These are phyloP conservation scores for Oreochromis niloticus DNA, from an alignment of 2,113 vertebrate species.

Conservation along the genomic window DNA sequence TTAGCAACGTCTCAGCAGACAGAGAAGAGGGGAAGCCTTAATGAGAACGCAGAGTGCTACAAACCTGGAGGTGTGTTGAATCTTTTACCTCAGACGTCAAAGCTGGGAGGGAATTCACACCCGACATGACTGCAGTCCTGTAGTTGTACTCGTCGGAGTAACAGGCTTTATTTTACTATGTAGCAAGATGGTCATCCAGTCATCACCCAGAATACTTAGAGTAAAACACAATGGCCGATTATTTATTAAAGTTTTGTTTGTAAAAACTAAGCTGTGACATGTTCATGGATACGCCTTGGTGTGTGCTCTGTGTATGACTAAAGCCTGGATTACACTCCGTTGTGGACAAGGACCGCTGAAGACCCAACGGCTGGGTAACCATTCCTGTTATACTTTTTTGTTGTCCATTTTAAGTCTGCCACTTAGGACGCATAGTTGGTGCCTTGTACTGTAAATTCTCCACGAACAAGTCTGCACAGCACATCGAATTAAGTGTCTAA, in stretches of 20 bases:
- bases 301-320: not conserved
- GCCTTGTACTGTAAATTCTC: not conserved
- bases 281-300: not conserved
- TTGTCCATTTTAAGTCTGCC: not conserved
- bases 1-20: not conserved
- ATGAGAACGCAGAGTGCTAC: not conserved
- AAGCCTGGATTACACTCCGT: not conserved
- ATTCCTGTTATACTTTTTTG: not conserved
- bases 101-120: not conserved
- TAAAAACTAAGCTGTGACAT: not conserved
- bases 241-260: not conserved
- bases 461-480: not conserved
- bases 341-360: not conserved
- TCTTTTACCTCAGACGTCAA: not conserved
- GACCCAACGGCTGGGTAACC: not conserved
- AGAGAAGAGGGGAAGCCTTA: not conserved
- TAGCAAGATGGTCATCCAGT: not conserved
- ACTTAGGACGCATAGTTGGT: not conserved
- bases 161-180: not conserved
- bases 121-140: not conserved
- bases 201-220: not conserved
- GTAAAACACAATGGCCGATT: not conserved
- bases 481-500: not conserved
- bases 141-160: not conserved
- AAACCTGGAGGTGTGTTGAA: not conserved